Base-by-base conservation (phyloP, 2,797 vertebrate genomes). In the Amniataba percoides region DNA sequence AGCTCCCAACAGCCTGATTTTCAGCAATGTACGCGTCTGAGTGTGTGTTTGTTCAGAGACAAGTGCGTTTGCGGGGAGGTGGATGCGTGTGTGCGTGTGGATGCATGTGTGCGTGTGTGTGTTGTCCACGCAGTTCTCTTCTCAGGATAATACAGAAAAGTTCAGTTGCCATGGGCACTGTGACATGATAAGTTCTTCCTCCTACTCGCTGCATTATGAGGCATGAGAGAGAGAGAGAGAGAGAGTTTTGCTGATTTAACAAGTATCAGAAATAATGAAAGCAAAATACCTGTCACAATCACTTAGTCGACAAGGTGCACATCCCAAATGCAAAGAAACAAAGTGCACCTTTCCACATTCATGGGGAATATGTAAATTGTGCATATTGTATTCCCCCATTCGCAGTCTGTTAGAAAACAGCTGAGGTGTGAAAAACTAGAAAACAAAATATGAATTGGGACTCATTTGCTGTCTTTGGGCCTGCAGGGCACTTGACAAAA, bases 401-500 rank as follows among this genome's bases (percentile, higher is more conserved):
- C 6, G 12, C 71, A 63, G 68, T 80, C 78, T 87, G 82, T 87
- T 82, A 71, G 86, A 86, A 92, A 94, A 94, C 86, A 93, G 90
- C 91, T 88, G 92, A 90, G 75, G 86, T 92, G 90, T 89, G 87
- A 88, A 90, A 90, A 88, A 74, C 55, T 40, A 72, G 52, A 82
- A 84, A 85, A 88, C 66, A 71, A 88, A 86, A 91, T 89, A 81
- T 88, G 85, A 93, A 92, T 87, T 83, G 81, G 86, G 80, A 84
- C 90, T 95, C 89, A 91, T 94, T 93, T 92, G 81, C 86, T 87
- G 85, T 88, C 84, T 93, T 89, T 86, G 88, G 84, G 89, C 91
- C 93, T 92, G 91, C 83, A 84, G 92, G 93, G 92, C 92, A 88
- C 88, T 93, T 93, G 91, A 92, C 90, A 94, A 94, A 93, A 92